These are phyloP conservation scores for Papilio glaucus DNA, from an alignment of 1,140 invertebrate species.

Conservation along the genomic window DNA sequence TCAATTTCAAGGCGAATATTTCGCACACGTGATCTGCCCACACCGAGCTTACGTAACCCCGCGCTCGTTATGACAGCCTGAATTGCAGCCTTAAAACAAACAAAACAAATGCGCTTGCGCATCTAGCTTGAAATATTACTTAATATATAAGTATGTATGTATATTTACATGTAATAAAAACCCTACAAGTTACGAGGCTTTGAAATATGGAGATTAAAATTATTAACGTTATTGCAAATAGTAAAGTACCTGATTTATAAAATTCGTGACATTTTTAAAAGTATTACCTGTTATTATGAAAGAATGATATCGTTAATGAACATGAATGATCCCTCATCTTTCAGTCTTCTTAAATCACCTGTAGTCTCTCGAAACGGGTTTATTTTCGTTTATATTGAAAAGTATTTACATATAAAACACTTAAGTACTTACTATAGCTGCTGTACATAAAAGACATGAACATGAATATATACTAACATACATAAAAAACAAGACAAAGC, in stretches of 20 bases:
- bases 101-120: constrained; percentile 6
- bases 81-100: neutral
- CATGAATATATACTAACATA: constrained; percentile 51
- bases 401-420: constrained; percentile 19
- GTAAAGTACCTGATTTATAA: too few relatives aligned
- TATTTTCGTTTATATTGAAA: constrained; percentile 7
- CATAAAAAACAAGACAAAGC: constrained; percentile 49
- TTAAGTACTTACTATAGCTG: neutral
- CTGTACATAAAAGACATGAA: constrained; percentile 52
- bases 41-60: constrained; percentile 67
- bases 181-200: too few relatives aligned
- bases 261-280: too few relatives aligned
- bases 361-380: neutral
- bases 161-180: too few relatives aligned
- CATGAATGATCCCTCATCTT: neutral
- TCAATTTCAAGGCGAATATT: constrained; percentile 76
- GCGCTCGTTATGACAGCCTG: constrained; percentile 42
- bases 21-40: constrained; percentile 61
- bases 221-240: too few relatives aligned
- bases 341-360: neutral
- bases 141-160: too few relatives aligned
- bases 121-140: too few relatives aligned
- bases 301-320: too few relatives aligned
- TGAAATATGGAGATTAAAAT: too few relatives aligned
- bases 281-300: too few relatives aligned